Percentiles rank a stretch among this genome's conserved stretches.
Evolutionary conservation across 2,113 vertebrate genomes (phyloP).

Genomic region (Synodontis membranacea): DNA sequence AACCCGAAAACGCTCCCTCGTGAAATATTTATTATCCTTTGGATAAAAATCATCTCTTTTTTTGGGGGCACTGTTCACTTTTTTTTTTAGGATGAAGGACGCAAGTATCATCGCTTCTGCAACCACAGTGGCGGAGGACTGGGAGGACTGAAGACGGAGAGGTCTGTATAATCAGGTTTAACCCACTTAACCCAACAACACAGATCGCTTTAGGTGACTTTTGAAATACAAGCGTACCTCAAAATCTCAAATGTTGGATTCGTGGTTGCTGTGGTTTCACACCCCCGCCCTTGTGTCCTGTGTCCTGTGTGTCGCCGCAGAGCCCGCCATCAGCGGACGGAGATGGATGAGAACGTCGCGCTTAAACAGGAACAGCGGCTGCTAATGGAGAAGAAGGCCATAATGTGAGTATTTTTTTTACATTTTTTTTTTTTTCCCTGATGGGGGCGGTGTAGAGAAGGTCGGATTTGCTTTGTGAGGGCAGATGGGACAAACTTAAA

Average conservation of each 20-base stretch:
- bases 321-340: slow-evolving; percentile 14
- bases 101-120: slow-evolving; percentile 66
- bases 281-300: not conserved
- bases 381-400: slow-evolving; percentile 23
- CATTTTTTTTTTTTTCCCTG: too few species aligned
- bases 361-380: slow-evolving; percentile 18
- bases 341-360: not conserved
- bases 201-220: not conserved
- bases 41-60: not conserved
- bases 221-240: not conserved
- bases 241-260: not conserved
- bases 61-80: slow-evolving; percentile 20
- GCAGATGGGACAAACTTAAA: not conserved
- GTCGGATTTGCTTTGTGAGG: not conserved
- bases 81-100: slow-evolving; percentile 67
- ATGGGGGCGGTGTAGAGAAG: not conserved
- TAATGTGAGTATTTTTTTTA: slow-evolving; percentile 26
- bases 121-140: slow-evolving; percentile 58
- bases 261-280: not conserved
- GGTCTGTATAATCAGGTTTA: not conserved
- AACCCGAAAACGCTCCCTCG: not conserved
- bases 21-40: not conserved
- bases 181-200: not conserved
- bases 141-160: not conserved
- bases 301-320: slow-evolving; percentile 14